Percentiles rank a stretch among this genome's conserved stretches.
phyloP scores from a whole-genome alignment of 2,113 vertebrate genomes.

The Calidris pygmaea region DNA sequence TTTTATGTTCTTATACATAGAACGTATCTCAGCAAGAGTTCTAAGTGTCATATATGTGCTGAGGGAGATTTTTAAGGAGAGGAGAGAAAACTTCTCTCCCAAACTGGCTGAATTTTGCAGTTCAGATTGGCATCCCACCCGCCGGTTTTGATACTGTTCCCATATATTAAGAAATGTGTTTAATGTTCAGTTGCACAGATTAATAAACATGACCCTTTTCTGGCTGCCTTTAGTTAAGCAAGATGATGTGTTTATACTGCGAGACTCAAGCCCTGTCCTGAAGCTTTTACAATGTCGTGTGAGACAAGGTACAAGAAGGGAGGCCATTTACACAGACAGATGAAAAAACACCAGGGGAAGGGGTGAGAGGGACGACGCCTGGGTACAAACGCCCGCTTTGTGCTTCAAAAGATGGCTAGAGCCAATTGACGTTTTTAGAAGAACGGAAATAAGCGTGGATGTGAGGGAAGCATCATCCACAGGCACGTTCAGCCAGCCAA shows the following conservation, averaged over 20 bases:
- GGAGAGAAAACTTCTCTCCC: background rate
- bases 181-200: background rate
- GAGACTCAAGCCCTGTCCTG: background rate
- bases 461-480: background rate
- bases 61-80: background rate
- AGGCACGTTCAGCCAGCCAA: background rate
- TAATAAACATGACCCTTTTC: background rate
- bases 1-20: background rate
- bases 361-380: fast-evolving
- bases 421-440: background rate
- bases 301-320: background rate
- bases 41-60: background rate
- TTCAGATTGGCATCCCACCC: background rate
- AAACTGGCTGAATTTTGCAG: background rate
- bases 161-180: background rate
- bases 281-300: background rate
- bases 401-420: background rate
- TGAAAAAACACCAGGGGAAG: background rate
- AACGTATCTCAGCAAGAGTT: background rate
- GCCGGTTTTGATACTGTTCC: background rate
- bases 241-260: background rate
- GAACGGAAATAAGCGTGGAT: background rate
- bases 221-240: background rate
- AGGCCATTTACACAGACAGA: background rate
- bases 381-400: fast-evolving